These are phyloP conservation scores for Oreortyx pictus DNA, from an alignment of 2,797 vertebrate species.

Conservation along the genomic window DNA sequence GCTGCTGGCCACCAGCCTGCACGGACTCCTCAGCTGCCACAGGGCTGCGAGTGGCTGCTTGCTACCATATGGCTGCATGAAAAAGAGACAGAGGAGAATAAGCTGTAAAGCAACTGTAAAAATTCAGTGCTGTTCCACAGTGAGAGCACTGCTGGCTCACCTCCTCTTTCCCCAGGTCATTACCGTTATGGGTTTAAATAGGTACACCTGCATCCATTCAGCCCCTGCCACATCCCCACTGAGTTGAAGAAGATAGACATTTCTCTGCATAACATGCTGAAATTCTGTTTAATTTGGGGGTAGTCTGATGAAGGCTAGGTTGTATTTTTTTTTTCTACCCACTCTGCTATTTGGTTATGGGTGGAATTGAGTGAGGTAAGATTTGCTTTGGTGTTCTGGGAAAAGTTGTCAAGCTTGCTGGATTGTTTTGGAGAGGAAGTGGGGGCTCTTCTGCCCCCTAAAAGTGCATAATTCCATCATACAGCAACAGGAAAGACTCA, in stretches of 20 bases:
- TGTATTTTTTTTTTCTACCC: background rate
- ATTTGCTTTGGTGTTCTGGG: slow-evolving; percentile 38
- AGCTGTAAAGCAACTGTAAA: slow-evolving; percentile 39
- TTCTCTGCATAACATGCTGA: background rate
- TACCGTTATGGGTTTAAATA: background rate
- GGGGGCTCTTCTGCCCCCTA: background rate
- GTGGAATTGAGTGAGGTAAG: background rate
- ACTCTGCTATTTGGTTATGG: background rate
- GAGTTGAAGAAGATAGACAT: background rate
- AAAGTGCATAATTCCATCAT: slow-evolving; percentile 29
- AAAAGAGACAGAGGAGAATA: slow-evolving; percentile 34
- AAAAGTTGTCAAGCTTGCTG: slow-evolving; percentile 20
- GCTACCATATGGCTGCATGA: slow-evolving; percentile 23
- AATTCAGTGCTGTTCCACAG: background rate
- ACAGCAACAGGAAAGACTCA: background rate
- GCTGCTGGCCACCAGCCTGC: background rate
- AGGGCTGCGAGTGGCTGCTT: background rate
- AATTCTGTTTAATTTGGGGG: background rate
- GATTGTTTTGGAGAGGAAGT: slow-evolving; percentile 6
- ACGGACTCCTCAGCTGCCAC: slow-evolving; percentile 1
- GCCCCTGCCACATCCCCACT: background rate
- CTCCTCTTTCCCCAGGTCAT: background rate
- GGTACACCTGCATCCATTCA: slow-evolving; percentile 17
- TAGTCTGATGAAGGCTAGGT: background rate
- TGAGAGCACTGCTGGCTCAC: background rate